Conservation (phyloP, 2,888 invertebrate genomes). For the Acronicta alni region DNA sequence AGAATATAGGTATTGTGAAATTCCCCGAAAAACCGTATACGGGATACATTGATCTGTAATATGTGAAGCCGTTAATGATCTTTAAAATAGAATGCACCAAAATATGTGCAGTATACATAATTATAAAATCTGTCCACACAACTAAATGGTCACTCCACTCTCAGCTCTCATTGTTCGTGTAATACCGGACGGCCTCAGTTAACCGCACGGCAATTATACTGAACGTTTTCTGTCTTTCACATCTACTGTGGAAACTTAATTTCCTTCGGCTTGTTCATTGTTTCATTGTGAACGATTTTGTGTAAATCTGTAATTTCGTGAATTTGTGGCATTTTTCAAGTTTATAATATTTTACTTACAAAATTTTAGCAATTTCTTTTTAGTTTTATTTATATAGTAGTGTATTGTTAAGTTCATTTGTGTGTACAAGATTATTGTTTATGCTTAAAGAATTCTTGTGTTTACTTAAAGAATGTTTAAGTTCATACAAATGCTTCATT, state of each 20-base stretch:
- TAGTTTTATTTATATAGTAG: too few species aligned
- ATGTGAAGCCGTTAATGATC: too few species aligned
- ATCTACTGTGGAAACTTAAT: conserved; percentile 65
- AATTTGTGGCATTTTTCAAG: conserved; percentile 9
- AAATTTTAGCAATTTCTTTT: neutral
- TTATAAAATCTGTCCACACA: conserved; percentile 16
- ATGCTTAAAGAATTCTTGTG: too few species aligned
- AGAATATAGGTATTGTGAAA: too few species aligned
- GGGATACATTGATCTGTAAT: too few species aligned
- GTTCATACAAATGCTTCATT: too few species aligned
- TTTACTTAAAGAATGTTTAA: too few species aligned
- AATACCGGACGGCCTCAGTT: conserved; percentile 60
- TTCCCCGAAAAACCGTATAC: too few species aligned
- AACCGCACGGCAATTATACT: conserved; percentile 65
- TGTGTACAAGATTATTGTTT: too few species aligned
- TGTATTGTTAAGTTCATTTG: too few species aligned
- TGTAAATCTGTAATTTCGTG: conserved; percentile 40
- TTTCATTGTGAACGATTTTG: conserved; percentile 55
- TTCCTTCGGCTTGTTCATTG: conserved; percentile 64
- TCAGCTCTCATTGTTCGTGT: conserved; percentile 59
- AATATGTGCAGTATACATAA: neutral
- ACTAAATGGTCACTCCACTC: conserved; percentile 50
- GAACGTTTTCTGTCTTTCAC: conserved; percentile 64
- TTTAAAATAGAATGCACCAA: too few species aligned
- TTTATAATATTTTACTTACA: neutral